Conservation (phyloP, 2,113 vertebrate species). For the Naja naja region DNA sequence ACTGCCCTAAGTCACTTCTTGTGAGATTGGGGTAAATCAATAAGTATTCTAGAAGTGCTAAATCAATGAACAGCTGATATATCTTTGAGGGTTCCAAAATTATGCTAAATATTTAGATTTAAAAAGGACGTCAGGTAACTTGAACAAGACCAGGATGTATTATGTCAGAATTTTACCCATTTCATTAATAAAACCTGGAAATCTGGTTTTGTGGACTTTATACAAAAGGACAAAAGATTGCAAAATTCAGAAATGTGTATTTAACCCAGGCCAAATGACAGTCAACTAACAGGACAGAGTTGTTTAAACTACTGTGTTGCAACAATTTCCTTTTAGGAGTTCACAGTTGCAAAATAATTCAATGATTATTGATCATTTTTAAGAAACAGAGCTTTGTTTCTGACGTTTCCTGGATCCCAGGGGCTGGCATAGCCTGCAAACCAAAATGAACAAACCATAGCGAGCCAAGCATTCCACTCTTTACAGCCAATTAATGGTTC, state of each 20-base stretch:
- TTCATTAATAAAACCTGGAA: not conserved
- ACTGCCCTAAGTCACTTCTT: not conserved
- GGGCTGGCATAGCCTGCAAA: not conserved
- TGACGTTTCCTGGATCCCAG: not conserved
- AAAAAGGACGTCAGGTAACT: not conserved
- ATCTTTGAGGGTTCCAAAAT: not conserved
- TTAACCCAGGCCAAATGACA: not conserved
- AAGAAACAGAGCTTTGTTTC: not conserved
- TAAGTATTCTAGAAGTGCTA: not conserved
- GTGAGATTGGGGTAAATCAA: not conserved
- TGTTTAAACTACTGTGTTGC: not conserved
- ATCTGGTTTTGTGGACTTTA: not conserved
- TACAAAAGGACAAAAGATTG: not conserved
- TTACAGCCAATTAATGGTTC: not conserved
- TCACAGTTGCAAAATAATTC: not conserved
- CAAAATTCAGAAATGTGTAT: not conserved
- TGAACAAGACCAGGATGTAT: not conserved
- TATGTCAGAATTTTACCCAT: not conserved
- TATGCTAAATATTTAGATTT: not conserved
- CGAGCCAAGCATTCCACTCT: not conserved
- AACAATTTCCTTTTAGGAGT: not conserved
- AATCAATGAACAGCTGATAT: not conserved
- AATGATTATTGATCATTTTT: too few relatives aligned
- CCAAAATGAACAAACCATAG: not conserved
- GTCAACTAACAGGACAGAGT: not conserved